A percentile compares a stretch with the other conserved stretches of the same genome.
phyloP scores from a whole-genome alignment of 2,888 invertebrate genomes.

The Eupithecia abbreviata region DNA sequence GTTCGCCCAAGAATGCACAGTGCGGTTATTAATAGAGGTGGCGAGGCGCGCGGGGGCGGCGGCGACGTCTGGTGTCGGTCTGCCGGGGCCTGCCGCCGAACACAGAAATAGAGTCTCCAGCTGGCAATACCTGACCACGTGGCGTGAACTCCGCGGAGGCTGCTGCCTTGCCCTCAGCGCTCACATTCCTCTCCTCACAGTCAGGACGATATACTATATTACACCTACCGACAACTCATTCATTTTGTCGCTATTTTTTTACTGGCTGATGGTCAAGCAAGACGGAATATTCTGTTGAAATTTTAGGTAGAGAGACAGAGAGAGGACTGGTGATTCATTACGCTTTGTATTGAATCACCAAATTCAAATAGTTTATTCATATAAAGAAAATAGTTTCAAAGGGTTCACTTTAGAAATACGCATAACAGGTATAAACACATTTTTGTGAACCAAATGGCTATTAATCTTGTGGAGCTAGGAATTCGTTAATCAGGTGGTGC shows the following conservation, averaged over 20 bases:
- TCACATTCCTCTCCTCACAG: conserved; percentile 29
- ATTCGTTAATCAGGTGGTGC: neutral
- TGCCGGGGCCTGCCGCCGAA: conserved; percentile 86
- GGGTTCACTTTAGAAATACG: neutral
- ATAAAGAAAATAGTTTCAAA: neutral
- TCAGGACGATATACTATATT: conserved; percentile 6
- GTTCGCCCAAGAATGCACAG: conserved; percentile 84
- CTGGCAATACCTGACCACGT: conserved; percentile 82
- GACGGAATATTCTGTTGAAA: no score
- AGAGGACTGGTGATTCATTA: neutral
- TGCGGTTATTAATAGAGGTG: conserved; percentile 79
- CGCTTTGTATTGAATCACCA: neutral
- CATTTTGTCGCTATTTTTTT: conserved; percentile 7
- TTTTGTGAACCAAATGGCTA: neutral
- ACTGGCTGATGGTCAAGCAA: neutral
- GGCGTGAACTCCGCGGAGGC: conserved; percentile 60
- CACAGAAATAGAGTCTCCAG: conserved; percentile 83
- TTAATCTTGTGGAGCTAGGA: neutral
- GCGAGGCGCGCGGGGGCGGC: conserved; percentile 83
- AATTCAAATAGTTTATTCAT: no score
- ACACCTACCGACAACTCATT: conserved; percentile 3
- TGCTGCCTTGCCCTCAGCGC: conserved; percentile 59
- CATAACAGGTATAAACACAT: neutral
- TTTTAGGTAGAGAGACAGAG: neutral
- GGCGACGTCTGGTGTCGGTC: conserved; percentile 84